These are phyloP conservation scores for Rhineura floridana DNA, from an alignment of 2,113 vertebrate species.

Conservation along the genomic window DNA sequence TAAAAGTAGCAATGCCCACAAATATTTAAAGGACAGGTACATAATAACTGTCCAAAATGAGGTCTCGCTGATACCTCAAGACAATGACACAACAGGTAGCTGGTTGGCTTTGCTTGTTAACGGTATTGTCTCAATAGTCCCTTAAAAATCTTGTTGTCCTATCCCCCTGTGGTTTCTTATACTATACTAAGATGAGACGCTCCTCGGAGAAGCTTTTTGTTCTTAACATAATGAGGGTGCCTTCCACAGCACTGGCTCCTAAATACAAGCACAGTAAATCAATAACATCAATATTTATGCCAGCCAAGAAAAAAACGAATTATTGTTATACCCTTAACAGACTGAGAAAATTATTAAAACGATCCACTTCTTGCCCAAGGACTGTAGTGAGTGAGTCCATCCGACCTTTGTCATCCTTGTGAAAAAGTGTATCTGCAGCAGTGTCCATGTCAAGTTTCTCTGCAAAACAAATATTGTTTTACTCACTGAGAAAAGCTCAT, in stretches of 20 bases:
- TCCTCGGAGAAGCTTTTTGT: background rate
- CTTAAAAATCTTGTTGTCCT: background rate
- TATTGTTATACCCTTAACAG: slow-evolving; percentile 70
- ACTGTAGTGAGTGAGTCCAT: slow-evolving; percentile 83
- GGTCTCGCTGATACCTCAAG: background rate
- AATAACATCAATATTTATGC: background rate
- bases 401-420: slow-evolving; percentile 75
- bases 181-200: background rate
- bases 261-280: background rate
- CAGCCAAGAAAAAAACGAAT: background rate
- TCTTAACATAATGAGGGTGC: background rate
- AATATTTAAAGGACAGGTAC: slow-evolving; percentile 4
- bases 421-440: slow-evolving; percentile 76
- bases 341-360: slow-evolving; percentile 81
- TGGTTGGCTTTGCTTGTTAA: background rate
- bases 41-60: background rate
- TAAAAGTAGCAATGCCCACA: too few species aligned
- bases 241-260: background rate
- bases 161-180: background rate
- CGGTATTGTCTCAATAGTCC: background rate
- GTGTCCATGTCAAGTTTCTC: slow-evolving; percentile 80
- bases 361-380: slow-evolving; percentile 81
- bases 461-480: slow-evolving; percentile 65
- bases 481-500: slow-evolving; percentile 5
- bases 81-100: background rate